Base-by-base conservation (phyloP, 2,888 invertebrate species). In the Phaonia tiefii region DNA sequence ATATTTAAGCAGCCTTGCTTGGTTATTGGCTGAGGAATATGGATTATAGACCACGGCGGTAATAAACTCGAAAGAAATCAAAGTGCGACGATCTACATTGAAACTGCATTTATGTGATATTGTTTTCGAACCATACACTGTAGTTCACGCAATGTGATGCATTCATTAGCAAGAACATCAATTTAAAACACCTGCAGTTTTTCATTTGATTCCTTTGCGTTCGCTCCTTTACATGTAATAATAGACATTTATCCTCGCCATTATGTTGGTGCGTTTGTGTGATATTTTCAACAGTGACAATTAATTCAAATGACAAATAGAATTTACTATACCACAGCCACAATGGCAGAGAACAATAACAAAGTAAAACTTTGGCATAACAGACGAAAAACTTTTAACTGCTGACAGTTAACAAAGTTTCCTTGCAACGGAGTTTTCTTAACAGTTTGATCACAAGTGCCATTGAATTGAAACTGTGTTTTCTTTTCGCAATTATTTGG, bases 261-360 rank as follows among this genome's bases (percentile, higher is more conserved):
- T 31, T 31, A 2, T 13, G 10, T 44, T 13, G n/a, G 44, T 44
- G 13, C 44, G 44, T n/a, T 44, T 54, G 22, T 20, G 20, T 60
- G 60, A 5, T 15, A 13, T 63, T 42, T 22, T 5, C 46, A 25
- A 75, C 58, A 60, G 22, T 26, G 56, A 51, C 74, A 66, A 66
- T 75, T 75, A 75, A 71, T 75, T 79, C 70, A 58, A 39, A 75
- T 79, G 74, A 56, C 70, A 66, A 69, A 58, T 44, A 20, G 20
- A 37, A 46, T 13, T 51, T 20, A n/a, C 39, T 39, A n/a, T n/a
- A n/a, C n/a, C 54, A 46, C 25, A 25, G 60, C 37, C 60, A 20
- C 37, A 56, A n/a, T 11, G 13, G 22, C 56, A 31, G 25, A 8
- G 11, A 58, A 10, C 39, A 42, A 63, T 54, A 79, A 37, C 22